Conservation (phyloP, 2,888 invertebrate species). For the Bursaphelenchus okinawaensis region DNA sequence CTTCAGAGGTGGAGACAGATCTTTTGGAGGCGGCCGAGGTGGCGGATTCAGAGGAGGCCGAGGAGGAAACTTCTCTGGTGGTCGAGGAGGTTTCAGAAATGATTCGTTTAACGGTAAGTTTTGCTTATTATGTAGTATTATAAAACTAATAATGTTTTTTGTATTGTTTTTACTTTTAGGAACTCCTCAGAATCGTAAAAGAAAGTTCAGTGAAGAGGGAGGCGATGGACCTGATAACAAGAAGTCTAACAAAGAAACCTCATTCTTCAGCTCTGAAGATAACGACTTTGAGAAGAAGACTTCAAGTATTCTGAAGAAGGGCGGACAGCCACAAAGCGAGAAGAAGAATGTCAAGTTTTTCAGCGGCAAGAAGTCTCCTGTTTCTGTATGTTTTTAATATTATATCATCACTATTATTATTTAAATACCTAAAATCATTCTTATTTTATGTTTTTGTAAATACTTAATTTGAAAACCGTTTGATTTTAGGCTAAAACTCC, state of each 20-base stretch:
- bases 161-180: not conserved
- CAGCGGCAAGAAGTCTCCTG: not conserved
- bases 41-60: slow-evolving; percentile 7
- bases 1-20: not conserved
- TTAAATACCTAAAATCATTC: too few relatives aligned
- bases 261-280: not conserved
- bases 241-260: not conserved
- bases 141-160: not conserved
- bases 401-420: too few relatives aligned
- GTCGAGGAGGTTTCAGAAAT: slow-evolving; percentile 1
- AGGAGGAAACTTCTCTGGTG: slow-evolving; percentile 6
- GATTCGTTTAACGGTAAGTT: not conserved
- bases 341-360: not conserved
- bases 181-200: not conserved
- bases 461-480: not conserved
- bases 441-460: too few relatives aligned
- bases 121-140: not conserved
- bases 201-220: not conserved
- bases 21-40: not conserved
- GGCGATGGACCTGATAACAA: not conserved
- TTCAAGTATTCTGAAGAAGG: not conserved
- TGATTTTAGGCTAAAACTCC: not conserved
- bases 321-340: not conserved
- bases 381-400: not conserved
- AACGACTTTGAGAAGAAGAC: not conserved